Conservation (phyloP, 2,113 vertebrate species). For the Donacobius atricapilla region DNA sequence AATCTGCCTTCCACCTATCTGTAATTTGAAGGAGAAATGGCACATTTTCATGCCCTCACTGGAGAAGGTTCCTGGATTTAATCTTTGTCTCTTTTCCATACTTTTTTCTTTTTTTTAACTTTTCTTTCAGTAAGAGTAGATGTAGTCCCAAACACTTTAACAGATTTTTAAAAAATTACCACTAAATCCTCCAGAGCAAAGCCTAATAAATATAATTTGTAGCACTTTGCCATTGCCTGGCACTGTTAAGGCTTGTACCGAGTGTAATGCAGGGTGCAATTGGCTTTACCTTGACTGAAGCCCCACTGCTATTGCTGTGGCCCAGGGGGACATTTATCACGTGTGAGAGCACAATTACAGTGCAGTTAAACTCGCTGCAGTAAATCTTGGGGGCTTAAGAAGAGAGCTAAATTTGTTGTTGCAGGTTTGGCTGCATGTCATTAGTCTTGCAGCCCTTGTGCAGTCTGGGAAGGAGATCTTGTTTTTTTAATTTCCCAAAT, state of each 20-base stretch:
- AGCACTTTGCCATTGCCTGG: not conserved
- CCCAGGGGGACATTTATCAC: slow-evolving; percentile 1
- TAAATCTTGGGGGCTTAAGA: not conserved
- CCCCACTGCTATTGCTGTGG: not conserved
- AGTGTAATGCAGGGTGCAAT: not conserved
- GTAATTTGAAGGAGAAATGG: not conserved
- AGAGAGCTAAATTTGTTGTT: not conserved
- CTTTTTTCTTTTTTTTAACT: not conserved
- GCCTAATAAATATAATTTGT: not conserved
- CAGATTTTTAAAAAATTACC: not conserved
- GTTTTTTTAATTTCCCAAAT: not conserved
- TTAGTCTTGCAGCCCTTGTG: not conserved
- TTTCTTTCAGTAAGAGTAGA: not conserved
- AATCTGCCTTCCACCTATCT: not conserved
- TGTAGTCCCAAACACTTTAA: not conserved
- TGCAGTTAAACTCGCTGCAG: not conserved
- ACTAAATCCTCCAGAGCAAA: not conserved
- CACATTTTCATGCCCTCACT: not conserved
- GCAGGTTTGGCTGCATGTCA: not conserved
- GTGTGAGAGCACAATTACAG: slow-evolving; percentile 3
- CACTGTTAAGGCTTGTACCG: not conserved
- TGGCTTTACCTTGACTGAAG: not conserved
- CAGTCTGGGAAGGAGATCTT: not conserved
- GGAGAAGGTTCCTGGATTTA: not conserved
- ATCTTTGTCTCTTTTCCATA: not conserved